Evolutionary conservation across 2,797 vertebrate genomes (phyloP).

Genomic region (Rallus crepitans): DNA sequence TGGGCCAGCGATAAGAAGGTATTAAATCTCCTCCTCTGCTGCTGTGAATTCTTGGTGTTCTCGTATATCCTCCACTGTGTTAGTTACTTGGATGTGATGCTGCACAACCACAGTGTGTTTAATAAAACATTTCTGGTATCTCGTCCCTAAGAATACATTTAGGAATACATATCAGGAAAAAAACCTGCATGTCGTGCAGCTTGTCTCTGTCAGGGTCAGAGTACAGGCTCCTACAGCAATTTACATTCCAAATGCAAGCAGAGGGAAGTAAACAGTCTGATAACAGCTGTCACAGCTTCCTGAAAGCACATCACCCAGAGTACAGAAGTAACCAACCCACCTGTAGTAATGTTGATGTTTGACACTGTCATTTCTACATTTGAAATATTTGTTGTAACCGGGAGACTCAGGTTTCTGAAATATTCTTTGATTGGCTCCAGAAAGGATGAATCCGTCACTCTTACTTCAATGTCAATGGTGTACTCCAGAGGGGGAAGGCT

Average conservation of each 20-base stretch:
- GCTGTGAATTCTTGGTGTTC: not conserved
- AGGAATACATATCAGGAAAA: not conserved
- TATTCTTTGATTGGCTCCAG: constrained; percentile 57
- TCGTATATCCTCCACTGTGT: not conserved
- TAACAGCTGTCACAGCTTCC: not conserved
- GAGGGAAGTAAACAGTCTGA: constrained; percentile 57
- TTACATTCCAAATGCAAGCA: not conserved
- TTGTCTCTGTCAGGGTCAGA: not conserved
- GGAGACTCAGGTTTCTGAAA: constrained; percentile 47
- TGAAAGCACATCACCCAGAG: not conserved
- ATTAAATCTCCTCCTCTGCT: not conserved
- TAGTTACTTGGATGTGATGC: not conserved
- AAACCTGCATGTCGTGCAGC: not conserved
- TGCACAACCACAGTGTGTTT: not conserved
- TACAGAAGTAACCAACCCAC: constrained; percentile 52
- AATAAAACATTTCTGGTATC: not conserved
- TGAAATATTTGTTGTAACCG: constrained; percentile 40
- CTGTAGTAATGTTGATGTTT: constrained; percentile 75
- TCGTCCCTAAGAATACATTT: not conserved
- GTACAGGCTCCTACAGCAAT: not conserved
- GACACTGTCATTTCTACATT: constrained; percentile 32
- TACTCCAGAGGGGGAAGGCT: constrained; percentile 25
- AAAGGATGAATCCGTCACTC: constrained; percentile 57
- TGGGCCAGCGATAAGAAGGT: not conserved
- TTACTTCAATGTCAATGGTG: constrained; percentile 70